Conservation (phyloP, 2,888 invertebrate species). For the Pachydiplax longipennis region DNA sequence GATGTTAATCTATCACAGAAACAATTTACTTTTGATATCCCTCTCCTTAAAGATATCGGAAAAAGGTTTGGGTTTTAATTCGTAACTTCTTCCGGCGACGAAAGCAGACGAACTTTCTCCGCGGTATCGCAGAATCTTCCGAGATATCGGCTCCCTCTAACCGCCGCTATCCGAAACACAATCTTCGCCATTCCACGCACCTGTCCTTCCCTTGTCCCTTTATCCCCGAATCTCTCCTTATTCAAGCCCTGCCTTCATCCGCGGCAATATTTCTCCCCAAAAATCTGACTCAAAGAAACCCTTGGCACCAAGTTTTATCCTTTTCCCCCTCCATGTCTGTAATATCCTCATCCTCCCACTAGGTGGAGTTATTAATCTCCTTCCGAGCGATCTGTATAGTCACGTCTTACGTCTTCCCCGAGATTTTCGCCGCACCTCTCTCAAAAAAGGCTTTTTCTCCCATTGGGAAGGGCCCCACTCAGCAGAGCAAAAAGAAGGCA, state of each 20-base stretch:
- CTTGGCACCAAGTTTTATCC: neutral
- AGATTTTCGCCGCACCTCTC: neutral
- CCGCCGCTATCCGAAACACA: neutral
- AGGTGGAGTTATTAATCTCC: neutral
- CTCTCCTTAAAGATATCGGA: no score
- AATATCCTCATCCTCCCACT: neutral
- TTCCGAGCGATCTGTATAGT: neutral
- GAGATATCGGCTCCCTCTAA: neutral
- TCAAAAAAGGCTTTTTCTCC: neutral
- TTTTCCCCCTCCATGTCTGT: neutral
- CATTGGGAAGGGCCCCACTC: neutral
- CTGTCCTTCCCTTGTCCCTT: neutral
- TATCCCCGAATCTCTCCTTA: neutral
- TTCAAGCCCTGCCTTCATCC: neutral
- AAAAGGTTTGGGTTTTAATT: no score
- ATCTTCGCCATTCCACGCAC: neutral
- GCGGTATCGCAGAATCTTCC: neutral
- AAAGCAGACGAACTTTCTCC: neutral
- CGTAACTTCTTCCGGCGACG: neutral
- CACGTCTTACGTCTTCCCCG: neutral
- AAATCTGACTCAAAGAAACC: neutral
- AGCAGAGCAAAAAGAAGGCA: neutral
- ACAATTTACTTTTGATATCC: no score
- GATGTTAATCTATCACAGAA: no score
- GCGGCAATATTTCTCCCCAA: neutral